Base-by-base conservation (phyloP, 2,888 invertebrate genomes). In the Himalopsyche kuldschensis region DNA sequence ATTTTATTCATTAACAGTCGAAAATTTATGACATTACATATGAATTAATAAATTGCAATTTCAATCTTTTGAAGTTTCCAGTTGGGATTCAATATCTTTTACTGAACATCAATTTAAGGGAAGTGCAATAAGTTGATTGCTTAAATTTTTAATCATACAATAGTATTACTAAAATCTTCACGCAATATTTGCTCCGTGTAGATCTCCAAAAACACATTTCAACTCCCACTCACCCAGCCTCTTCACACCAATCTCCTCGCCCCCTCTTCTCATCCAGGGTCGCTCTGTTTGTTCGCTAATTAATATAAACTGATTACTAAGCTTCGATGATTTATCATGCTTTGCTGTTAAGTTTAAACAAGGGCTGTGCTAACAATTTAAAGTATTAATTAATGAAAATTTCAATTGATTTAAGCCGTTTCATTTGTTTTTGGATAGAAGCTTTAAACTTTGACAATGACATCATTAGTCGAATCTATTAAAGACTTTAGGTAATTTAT, bases 221-320 rank as follows among this genome's bases (percentile, higher is more conserved):
- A 69, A 63, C 82, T 75, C 75, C 30, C 82, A 30, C 82, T 69
- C 47, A n/a, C 30, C 41, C 20, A 24, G 24, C 41, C 32, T 17
- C 31, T 77, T 75, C 35, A 82, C 79, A 55, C 78, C 75, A 41
- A 20, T 78, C 35, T 81, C n/a, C 76, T 78, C 76, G 46, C 10
- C 79, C 78, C 32, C 27, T 46, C 48, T 27, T 17, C 55, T 48
- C 76, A 76, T 30, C 15, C 63, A 82, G 48, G 79, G 48, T 63
- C 80, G 75, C 82, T 69, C 63, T 86, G 85, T 86, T 86, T 86
- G 86, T 84, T 85, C 86, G 80, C 85, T 86, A 86, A 86, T 86
- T 86, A 86, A 86, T 86, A 86, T 86, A 86, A 86, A 86, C 86
- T 86, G 86, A 86, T 86, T 86, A 86, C 84, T 85, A 86, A 86